Evolutionary conservation across 2,888 invertebrate species (phyloP), one percentile per base, ranked within the genome.

Genomic region (Sesamia inferens): DNA sequence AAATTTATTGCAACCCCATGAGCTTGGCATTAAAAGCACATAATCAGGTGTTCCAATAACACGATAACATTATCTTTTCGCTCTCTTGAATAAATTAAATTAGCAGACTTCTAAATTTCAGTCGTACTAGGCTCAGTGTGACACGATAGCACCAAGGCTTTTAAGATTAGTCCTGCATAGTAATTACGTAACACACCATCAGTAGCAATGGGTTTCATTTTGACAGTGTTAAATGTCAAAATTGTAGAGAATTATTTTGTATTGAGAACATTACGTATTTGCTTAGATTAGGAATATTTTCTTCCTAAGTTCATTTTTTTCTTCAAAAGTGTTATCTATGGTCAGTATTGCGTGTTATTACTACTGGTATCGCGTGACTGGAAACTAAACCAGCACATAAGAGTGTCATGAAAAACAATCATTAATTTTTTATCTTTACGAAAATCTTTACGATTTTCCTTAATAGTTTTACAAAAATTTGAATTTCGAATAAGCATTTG

Each of bases 281-380:
- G 7, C 0, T 4, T 39, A 5, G 39, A 39, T 39, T 39, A 39
- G 39, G 6, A 39, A 39, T 39, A 39, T 31, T 31, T 31, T 31
- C 31, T n/a, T n/a, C 24, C 5, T 0, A 48, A 66, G 10, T 2
- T 31, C 11, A n/a, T 14, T 31, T 61, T 62, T 61, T 59, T 54
- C 39, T 16, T 39, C 16, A 7, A 54, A 31, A 16, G 24, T 58
- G 57, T 80, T 82, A 82, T 68, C 69, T 70, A 79, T 55, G 74
- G 69, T 67, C 66, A 69, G 22, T 64, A 82, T 82, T 74, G 83
- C 80, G 83, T 82, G 79, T 78, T 78, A 82, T 78, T 39, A 68
- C 79, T 68, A 73, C 82, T 65, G 61, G 83, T 74, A 67, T 74
- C 78, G 82, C 82, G 66, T 70, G 66, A 61, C 74, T 39, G 54